Evolutionary conservation across 2,888 invertebrate species (phyloP), one percentile per base, ranked within the genome.

Genomic region (Fissipunctia ypsillon): DNA sequence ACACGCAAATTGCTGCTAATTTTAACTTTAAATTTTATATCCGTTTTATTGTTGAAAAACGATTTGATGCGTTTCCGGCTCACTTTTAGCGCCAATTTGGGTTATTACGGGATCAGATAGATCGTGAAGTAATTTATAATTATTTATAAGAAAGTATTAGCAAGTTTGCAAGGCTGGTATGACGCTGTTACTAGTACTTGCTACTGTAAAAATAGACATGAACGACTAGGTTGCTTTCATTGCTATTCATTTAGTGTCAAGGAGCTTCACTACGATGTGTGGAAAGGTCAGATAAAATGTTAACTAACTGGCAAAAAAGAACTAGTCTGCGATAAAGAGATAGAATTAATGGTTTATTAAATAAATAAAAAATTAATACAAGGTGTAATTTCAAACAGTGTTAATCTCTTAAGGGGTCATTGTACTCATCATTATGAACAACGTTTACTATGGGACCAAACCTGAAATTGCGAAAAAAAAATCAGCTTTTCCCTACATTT

Each of bases 1-100:
- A 84, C 80, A 77, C n/a, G 72, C 73, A 75, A 84, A 78, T 82
- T 79, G 78, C 73, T 84, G 69, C 35, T 82, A 75, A 84, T 82
- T 82, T 84, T 67, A 57, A 50, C 73, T 73, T 80, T 73, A 81
- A 76, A 65, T 71, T 73, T 84, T 74, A 84, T 78, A 84, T 84
- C 82, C 78, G 64, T 77, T 82, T 73, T 59, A 73, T 75, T 56
- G 59, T 31, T 71, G 22, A 48, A 56, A 69, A 65, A 70, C 57
- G 1, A 73, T 71, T 82, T 59, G 54, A 82, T 77, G 35, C 7
- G 41, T 77, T 80, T 82, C 71, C 82, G 68, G 35, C 54, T 71
- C 59, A 54, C 52, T 56, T 65, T 83, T 52, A 64, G 25, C 65
- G 50, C 35, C n/a, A 7, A 61, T 76, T 66, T 66, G 43, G 35